A percentile compares a stretch with the other conserved stretches of the same genome.
Evolutionary conservation across 2,888 invertebrate species (phyloP).

Genomic region (Agrochola circellaris): DNA sequence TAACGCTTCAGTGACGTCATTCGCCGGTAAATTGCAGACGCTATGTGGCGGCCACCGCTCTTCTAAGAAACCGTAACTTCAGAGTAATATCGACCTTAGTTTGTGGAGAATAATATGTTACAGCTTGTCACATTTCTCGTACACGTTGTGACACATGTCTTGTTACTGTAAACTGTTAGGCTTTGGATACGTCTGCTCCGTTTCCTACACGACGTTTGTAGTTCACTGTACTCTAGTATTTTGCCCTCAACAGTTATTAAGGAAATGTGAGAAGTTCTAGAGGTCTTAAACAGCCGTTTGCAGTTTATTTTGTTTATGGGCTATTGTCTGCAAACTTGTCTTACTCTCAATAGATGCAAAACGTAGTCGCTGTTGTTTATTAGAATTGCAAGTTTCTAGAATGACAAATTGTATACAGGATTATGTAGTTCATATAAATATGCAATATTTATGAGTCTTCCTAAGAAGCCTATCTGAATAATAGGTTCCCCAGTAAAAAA

Average conservation of each 20-base stretch:
- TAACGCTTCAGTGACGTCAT: too few relatives aligned
- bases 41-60: too few relatives aligned
- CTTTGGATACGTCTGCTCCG: background rate
- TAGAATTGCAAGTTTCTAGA: conserved; percentile 13
- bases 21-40: too few relatives aligned
- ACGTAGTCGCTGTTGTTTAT: conserved; percentile 1
- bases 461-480: background rate
- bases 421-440: conserved; percentile 1
- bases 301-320: conserved; percentile 31
- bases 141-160: background rate
- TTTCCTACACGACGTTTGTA: background rate
- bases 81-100: background rate
- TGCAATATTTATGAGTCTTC: background rate
- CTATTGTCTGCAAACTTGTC: conserved; percentile 42
- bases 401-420: background rate
- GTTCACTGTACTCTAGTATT: conserved; percentile 34
- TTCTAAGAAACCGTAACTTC: too few relatives aligned
- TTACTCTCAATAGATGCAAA: conserved; percentile 28
- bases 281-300: conserved; percentile 10
- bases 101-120: background rate
- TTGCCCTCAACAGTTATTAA: conserved; percentile 26
- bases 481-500: background rate
- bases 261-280: conserved; percentile 35
- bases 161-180: background rate
- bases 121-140: background rate